Base-by-base conservation (phyloP, 2,888 invertebrate genomes). In the Malachius bipustulatus region DNA sequence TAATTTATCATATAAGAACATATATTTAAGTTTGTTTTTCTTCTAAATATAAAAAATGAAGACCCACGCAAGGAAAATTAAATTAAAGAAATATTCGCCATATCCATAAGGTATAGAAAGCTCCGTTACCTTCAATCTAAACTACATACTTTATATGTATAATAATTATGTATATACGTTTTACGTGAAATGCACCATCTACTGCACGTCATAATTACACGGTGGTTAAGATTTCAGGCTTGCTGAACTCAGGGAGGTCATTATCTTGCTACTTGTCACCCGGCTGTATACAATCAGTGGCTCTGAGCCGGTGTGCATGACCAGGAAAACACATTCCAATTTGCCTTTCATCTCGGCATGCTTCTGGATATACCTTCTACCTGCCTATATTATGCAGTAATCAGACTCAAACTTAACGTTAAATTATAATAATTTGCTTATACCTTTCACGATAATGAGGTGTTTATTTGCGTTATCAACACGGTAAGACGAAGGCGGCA, bases 221-320 rank as follows among this genome's bases (percentile, higher is more conserved):
- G 15, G 11, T 9, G 34, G 34, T 34, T 30, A 32, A 31, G 38
- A 35, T 39, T 40, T 45, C 36, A 41, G 41, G 43, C 41, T 36
- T 32, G 34, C 35, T 45, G 45, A 36, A 40, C 45, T 34, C 44
- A 42, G 33, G 40, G 30, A 33, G 30, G 40, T 41, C 41, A 45
- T 44, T 45, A 45, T 42, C 41, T 38, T 45, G 43, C 42, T 40
- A 43, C 43, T 45, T 44, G 42, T 44, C 45, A 42, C 43, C 42
- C 6, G 24, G 6, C 6, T 19, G 24, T 19, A 19, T 19, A n/a
- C 24, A 19, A 19, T 19, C 24, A 19, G 24, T 19, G 24, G 24
- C 24, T 19, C 24, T 6, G 6, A 19, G n/a, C 24, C 24, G n/a
- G n/a, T 19, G n/a, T 19, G 24, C 24, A 19, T 19, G 24, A 19